Evolutionary conservation across 1,140 invertebrate species (phyloP).

Genomic region (Bombyx mandarina): DNA sequence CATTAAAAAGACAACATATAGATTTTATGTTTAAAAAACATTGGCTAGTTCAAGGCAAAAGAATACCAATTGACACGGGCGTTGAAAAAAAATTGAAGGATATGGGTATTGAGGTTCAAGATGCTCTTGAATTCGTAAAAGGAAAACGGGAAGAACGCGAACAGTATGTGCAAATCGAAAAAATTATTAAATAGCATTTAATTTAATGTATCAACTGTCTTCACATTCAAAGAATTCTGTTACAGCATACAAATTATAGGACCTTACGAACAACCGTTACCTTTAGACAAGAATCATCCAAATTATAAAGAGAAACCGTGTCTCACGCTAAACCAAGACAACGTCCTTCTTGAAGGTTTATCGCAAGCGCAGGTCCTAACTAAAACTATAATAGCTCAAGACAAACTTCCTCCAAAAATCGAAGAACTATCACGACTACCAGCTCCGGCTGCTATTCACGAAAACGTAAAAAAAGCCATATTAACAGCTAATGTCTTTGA

Average conservation of each 20-base stretch:
- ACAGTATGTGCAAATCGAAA: no score
- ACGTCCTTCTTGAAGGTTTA: constrained; percentile 79
- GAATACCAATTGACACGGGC: constrained; percentile 65
- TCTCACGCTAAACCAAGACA: constrained; percentile 72
- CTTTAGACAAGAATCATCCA: constrained; percentile 73
- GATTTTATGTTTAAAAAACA: constrained; percentile 77
- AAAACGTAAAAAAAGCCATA: constrained; percentile 74
- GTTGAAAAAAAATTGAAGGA: constrained; percentile 65
- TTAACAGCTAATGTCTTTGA: constrained; percentile 83
- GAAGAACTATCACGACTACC: constrained; percentile 56
- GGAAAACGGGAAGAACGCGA: constrained; percentile 41
- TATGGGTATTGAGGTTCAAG: constrained; percentile 69
- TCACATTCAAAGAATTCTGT: constrained; percentile 17
- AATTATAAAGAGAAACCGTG: constrained; percentile 76
- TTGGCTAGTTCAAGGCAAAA: constrained; percentile 76
- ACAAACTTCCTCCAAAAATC: constrained; percentile 74
- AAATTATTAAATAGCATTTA: no score
- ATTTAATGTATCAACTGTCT: neutral
- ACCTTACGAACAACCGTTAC: constrained; percentile 35
- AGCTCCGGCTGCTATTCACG: constrained; percentile 67
- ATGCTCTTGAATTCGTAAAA: constrained; percentile 70
- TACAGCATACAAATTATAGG: constrained; percentile 67
- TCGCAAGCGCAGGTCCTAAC: constrained; percentile 80
- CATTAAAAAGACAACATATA: constrained; percentile 76
- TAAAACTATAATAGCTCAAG: constrained; percentile 78